A percentile compares a stretch with the other conserved stretches of the same genome.
Conservation (phyloP, 1,140 invertebrate genomes). For the Pygmarrhopalites habei region DNA sequence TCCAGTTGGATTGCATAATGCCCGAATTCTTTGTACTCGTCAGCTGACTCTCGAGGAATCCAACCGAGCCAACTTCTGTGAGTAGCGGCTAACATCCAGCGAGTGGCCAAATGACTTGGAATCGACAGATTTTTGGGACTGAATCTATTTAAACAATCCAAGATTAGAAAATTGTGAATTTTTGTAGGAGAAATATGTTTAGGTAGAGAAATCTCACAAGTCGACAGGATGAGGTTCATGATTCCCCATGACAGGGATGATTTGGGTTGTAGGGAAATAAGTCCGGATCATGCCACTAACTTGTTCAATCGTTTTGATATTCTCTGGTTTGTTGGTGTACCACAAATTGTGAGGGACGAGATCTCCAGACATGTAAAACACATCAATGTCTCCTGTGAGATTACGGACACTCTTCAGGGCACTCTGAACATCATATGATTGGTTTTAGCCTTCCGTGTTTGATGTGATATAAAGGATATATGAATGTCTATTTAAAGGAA, state of each 20-base stretch:
- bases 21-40: conserved; percentile 45
- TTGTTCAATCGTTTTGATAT: conserved; percentile 54
- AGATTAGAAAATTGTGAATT: too few relatives aligned
- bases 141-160: neutral
- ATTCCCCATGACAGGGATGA: conserved; percentile 74
- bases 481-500: too few relatives aligned
- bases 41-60: conserved; percentile 43
- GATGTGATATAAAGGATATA: too few relatives aligned
- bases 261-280: conserved; percentile 55
- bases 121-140: neutral
- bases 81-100: conserved; percentile 61
- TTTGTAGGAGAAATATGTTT: too few relatives aligned
- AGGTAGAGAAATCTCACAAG: too few relatives aligned
- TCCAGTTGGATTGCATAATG: conserved; percentile 49
- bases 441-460: too few relatives aligned
- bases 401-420: conserved; percentile 44
- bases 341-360: conserved; percentile 69
- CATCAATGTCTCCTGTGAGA: conserved; percentile 54
- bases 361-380: conserved; percentile 77
- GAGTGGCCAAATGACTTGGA: conserved; percentile 13
- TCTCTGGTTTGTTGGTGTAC: conserved; percentile 61
- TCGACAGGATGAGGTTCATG: conserved; percentile 82
- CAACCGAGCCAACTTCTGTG: conserved; percentile 57
- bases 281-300: conserved; percentile 52
- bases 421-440: too few relatives aligned